Percentiles rank a stretch among this genome's conserved stretches.
phyloP scores from a whole-genome alignment of 2,888 invertebrate species.

The Pristionchus arcanus region DNA sequence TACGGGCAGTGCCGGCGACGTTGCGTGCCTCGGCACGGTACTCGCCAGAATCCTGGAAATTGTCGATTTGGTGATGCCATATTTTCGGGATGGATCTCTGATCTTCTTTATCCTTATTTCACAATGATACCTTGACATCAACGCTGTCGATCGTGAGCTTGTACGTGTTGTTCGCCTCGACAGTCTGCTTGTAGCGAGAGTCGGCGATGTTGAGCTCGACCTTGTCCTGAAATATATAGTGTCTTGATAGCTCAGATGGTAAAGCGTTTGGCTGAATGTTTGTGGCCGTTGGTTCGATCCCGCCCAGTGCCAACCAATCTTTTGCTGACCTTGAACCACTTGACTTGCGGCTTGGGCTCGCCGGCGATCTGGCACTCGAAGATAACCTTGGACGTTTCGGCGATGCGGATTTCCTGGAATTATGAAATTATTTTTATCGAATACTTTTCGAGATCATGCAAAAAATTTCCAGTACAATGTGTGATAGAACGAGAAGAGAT shows the following conservation, averaged over 20 bases:
- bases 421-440: background rate
- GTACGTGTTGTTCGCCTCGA: slow-evolving; percentile 86
- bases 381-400: slow-evolving; percentile 82
- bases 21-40: slow-evolving; percentile 93
- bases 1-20: slow-evolving; percentile 83
- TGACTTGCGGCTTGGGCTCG: slow-evolving; percentile 72
- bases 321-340: slow-evolving; percentile 85
- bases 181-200: slow-evolving; percentile 86
- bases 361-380: slow-evolving; percentile 81
- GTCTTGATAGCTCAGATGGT: slow-evolving; percentile 75
- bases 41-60: slow-evolving; percentile 82
- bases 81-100: no score
- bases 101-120: no score
- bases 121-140: slow-evolving; percentile 83
- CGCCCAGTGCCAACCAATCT: slow-evolving; percentile 70
- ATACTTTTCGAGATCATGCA: no score
- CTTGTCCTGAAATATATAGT: slow-evolving; percentile 58
- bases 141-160: slow-evolving; percentile 85
- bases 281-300: slow-evolving; percentile 77
- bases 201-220: slow-evolving; percentile 84
- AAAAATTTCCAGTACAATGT: no score
- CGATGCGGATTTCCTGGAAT: slow-evolving; percentile 46
- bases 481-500: no score
- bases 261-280: slow-evolving; percentile 79
- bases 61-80: background rate